Evolutionary conservation across 2,888 invertebrate genomes (phyloP).

Genomic region (Pasiphila rectangulata): DNA sequence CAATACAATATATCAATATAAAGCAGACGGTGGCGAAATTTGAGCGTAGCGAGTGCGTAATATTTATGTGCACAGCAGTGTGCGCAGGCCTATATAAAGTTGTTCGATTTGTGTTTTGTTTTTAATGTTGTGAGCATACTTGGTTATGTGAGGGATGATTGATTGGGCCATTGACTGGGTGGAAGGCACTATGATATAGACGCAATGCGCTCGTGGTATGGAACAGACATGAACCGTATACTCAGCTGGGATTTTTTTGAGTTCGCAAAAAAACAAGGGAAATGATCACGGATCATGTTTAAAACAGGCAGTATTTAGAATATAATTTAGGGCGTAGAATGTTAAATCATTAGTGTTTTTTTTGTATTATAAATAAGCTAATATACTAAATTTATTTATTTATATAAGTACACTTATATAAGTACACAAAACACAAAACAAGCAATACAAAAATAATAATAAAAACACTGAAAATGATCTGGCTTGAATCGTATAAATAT

Average conservation of each 20-base stretch:
- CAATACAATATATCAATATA: constrained; percentile 81
- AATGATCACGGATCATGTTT: no score
- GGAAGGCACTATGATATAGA: background rate
- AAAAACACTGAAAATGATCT: no score
- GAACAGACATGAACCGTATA: background rate
- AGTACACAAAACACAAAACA: no score
- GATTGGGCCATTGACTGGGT: background rate
- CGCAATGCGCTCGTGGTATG: background rate
- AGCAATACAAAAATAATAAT: no score
- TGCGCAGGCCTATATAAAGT: constrained; percentile 42
- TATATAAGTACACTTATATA: background rate
- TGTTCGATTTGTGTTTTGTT: constrained; percentile 44
- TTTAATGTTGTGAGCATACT: constrained; percentile 27
- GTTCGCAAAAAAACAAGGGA: no score
- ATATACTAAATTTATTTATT: background rate
- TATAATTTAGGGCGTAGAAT: no score
- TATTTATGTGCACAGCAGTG: constrained; percentile 62
- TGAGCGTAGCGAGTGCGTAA: constrained; percentile 76
- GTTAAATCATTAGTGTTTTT: no score
- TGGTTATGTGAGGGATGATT: background rate
- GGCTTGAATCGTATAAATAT: no score
- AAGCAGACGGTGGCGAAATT: constrained; percentile 81
- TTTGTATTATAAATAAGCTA: no score
- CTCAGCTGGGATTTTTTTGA: no score
- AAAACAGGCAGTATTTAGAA: no score